Evolutionary conservation across 1,140 invertebrate genomes (phyloP).

Genomic region (Anadara kagoshimensis): DNA sequence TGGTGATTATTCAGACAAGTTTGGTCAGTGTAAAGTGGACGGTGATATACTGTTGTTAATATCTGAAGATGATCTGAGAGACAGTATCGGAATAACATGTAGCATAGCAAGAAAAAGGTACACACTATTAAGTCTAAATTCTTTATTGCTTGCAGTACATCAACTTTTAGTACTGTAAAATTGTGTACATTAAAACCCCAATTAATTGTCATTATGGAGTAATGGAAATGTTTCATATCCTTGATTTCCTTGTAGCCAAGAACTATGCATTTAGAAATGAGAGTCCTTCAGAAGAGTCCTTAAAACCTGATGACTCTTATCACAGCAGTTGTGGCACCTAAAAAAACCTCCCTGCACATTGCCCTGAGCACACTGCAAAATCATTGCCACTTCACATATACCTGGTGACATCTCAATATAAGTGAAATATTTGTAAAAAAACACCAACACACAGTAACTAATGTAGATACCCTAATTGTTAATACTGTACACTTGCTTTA

Average conservation of each 20-base stretch:
- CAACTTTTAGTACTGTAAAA: not conserved
- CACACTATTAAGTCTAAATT: not conserved
- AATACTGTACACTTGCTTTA: not conserved
- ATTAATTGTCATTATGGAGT: no score
- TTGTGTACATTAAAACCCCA: not conserved
- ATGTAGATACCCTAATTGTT: no score
- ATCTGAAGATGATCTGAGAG: constrained; percentile 91
- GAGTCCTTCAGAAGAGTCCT: no score
- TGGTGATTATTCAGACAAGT: constrained; percentile 85
- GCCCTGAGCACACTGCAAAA: no score
- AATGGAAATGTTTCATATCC: not conserved
- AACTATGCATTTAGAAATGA: no score
- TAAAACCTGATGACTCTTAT: no score
- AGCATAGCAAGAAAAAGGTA: constrained; percentile 92
- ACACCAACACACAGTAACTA: no score
- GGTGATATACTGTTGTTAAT: constrained; percentile 97
- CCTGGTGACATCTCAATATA: no score
- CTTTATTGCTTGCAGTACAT: not conserved
- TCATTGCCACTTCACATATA: no score
- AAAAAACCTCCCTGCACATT: no score
- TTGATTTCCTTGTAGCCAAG: not conserved
- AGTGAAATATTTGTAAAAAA: no score
- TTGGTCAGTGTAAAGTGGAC: constrained; percentile 94
- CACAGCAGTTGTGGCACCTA: no score
- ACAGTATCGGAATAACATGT: constrained; percentile 95